Evolutionary conservation across 2,888 invertebrate species (phyloP), one percentile per base, ranked within the genome.

Genomic region (Cataglyphis altisquamis): DNA sequence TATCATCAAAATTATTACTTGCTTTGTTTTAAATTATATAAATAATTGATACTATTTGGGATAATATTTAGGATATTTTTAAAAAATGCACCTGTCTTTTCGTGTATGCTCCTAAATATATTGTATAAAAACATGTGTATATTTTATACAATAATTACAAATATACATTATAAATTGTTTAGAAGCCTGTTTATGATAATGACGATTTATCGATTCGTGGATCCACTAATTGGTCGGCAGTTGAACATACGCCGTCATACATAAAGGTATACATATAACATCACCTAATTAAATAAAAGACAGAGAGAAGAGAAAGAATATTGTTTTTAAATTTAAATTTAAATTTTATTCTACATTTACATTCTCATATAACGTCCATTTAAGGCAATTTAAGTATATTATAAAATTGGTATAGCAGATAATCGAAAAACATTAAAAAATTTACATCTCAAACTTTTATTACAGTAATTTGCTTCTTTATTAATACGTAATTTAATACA

Each of bases 141-240:
- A 25, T 32, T 10, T 57, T 57, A 25, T 15, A 9, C 12, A 55
- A 21, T 21, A 74, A 32, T 73, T 1, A 2, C 36, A 41, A 60
- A 45, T 21, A 45, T 9, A 45, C 41, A 0, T 77, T 4, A 67
- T 67, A 3, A 25, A 36, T 66, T 12, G 6, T 48, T 0, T 55
- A 81, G 81, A 81, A 75, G 18, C 2, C 63, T 55, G 18, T 60
- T 36, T 73, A 66, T 5, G 73, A 64, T 10, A 36, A 84, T 10
- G 60, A 83, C 0, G 68, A 84, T n/a, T 41, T 82, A 15, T 75
- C 64, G 18, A 39, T 83, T 5, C 73, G 75, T 12, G 84, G 89
- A 15, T 87, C 85, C 3, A 90, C 89, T 10, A 90, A 90, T 66
- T 90, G 90, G 90, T 87, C 87, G 5, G 85, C 87, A 12, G 89